These are phyloP conservation scores for Drosophila dives DNA, from an alignment of 2,888 invertebrate genomes.

Conservation along the genomic window DNA sequence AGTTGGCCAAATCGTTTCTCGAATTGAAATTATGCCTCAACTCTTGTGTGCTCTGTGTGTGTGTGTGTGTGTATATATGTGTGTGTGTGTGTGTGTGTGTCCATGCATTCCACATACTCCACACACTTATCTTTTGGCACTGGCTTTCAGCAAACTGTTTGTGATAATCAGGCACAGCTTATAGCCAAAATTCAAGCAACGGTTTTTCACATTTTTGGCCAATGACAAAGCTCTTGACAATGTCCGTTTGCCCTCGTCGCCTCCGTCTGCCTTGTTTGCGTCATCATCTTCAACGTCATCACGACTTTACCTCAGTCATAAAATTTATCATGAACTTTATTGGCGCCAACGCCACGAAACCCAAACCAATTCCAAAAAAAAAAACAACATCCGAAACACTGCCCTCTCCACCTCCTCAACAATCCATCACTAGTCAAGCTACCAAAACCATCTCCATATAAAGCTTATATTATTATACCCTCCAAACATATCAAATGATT, in stretches of 20 bases:
- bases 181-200: conserved; percentile 13
- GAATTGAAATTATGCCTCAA: conserved; percentile 59
- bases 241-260: conserved; percentile 28
- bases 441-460: conserved; percentile 13
- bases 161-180: conserved; percentile 26
- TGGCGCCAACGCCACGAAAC: conserved; percentile 44
- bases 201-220: conserved; percentile 49
- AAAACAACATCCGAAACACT: conserved; percentile 8
- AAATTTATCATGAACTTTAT: conserved; percentile 59
- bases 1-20: conserved; percentile 60
- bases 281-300: conserved; percentile 58
- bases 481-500: background rate
- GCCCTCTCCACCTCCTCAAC: conserved; percentile 12
- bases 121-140: conserved; percentile 35
- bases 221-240: conserved; percentile 71
- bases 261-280: conserved; percentile 23
- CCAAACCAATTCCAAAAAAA: conserved; percentile 1
- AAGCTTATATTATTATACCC: conserved; percentile 33
- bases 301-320: conserved; percentile 31
- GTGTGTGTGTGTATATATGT: conserved; percentile 14
- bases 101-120: conserved; percentile 29
- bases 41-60: conserved; percentile 8
- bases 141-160: conserved; percentile 45
- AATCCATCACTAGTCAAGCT: conserved; percentile 17
- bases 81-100: conserved; percentile 30